Conservation (phyloP, 2,888 invertebrate species). For the Andrena hattorfiana region DNA sequence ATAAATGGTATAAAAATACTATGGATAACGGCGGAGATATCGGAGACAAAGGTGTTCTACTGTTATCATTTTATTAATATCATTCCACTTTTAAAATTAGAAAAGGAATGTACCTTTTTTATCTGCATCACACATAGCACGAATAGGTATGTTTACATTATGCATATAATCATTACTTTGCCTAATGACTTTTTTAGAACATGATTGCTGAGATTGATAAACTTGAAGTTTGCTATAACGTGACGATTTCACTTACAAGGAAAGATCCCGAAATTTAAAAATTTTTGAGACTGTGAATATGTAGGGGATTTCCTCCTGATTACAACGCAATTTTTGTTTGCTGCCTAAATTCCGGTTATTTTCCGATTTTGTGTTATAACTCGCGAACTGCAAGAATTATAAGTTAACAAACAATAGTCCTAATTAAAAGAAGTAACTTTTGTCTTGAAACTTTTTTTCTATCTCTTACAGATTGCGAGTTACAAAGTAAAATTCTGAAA, state of each 20-base stretch:
- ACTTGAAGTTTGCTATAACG: background rate
- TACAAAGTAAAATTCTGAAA: no score
- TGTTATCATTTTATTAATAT: conserved; percentile 17
- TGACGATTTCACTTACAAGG: background rate
- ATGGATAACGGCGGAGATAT: background rate
- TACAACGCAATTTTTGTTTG: background rate
- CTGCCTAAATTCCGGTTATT: no score
- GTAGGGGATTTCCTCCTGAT: background rate
- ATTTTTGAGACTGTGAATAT: no score
- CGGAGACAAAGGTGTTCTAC: background rate
- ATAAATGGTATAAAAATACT: conserved; percentile 13
- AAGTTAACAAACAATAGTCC: no score
- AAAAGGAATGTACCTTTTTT: background rate
- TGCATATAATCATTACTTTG: background rate
- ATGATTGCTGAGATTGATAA: background rate
- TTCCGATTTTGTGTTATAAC: no score
- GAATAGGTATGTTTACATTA: background rate
- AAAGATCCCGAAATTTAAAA: no score
- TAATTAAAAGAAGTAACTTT: no score
- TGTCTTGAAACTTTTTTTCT: no score
- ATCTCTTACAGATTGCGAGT: no score
- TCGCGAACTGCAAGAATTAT: no score
- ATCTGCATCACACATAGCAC: background rate
- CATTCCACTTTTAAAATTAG: conserved; percentile 9
- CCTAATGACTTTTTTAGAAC: background rate